phyloP scores from a whole-genome alignment of 2,797 vertebrate genomes.

The Labeo calbasu region DNA sequence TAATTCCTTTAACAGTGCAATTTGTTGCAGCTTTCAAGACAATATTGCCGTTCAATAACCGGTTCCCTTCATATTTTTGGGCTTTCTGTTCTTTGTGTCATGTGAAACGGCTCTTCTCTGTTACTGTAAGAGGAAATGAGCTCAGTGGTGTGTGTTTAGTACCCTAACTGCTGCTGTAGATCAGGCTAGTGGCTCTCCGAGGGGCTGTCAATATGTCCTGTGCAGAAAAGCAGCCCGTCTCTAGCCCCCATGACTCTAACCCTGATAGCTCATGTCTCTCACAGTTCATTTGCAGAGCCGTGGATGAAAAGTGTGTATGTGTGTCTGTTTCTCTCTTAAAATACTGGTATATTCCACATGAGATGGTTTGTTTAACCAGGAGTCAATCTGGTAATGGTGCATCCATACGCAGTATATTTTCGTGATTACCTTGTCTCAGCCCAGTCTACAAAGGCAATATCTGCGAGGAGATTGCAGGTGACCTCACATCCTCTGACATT shows the following conservation, averaged over 20 bases:
- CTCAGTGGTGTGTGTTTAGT: constrained; percentile 23
- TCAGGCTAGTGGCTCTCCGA: constrained; percentile 29
- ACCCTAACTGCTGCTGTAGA: constrained; percentile 31
- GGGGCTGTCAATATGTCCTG: constrained; percentile 24
- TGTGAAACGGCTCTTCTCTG: not conserved
- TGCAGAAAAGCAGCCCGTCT: constrained; percentile 9
- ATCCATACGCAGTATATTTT: constrained; percentile 13
- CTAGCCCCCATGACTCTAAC: not conserved
- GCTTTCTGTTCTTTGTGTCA: not conserved
- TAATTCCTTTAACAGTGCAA: not conserved
- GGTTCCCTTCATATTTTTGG: not conserved
- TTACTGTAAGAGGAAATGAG: constrained; percentile 14
- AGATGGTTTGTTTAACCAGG: not conserved
- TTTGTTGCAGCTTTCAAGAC: not conserved
- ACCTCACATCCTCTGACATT: constrained; percentile 21
- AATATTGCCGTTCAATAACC: not conserved
- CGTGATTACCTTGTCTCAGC: constrained; percentile 1
- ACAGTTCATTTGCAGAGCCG: not conserved
- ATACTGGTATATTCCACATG: not conserved
- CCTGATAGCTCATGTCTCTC: constrained; percentile 7
- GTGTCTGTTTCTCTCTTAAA: not conserved
- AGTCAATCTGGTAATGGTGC: not conserved
- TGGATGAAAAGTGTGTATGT: not conserved
- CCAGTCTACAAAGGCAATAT: constrained; percentile 20
- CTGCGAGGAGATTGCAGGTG: constrained; percentile 17